phyloP scores from a whole-genome alignment of 1,140 invertebrate species.

The Lucilia sericata region DNA sequence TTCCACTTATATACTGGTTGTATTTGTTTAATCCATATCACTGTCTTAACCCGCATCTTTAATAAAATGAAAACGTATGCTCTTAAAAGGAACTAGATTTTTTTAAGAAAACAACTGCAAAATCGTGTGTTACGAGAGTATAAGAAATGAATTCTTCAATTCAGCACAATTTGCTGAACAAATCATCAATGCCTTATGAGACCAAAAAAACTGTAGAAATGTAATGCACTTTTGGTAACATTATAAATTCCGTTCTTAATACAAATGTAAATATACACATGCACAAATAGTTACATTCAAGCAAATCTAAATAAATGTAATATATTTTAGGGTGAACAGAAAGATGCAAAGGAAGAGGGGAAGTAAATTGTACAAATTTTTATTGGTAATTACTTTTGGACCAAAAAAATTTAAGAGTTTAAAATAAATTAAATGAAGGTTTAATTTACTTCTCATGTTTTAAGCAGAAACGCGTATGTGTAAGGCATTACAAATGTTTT shows the following conservation, averaged over 20 bases:
- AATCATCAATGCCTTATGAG: constrained; percentile 38
- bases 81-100: neutral
- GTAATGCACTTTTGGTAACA: constrained; percentile 10
- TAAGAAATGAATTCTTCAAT: constrained; percentile 29
- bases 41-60: constrained; percentile 18
- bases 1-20: no score
- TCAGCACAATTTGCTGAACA: constrained; percentile 41
- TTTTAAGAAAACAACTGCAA: neutral
- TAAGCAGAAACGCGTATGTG: no score
- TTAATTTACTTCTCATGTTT: no score
- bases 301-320: no score
- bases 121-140: neutral
- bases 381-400: no score
- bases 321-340: no score
- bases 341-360: no score
- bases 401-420: no score
- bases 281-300: no score
- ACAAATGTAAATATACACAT: neutral
- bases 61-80: constrained; percentile 14
- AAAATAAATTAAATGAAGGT: no score
- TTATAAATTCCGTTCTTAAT: neutral
- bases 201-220: neutral
- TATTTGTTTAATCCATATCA: neutral
- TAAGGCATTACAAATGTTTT: no score
- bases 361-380: no score